A percentile compares a stretch with the other conserved stretches of the same genome.
phyloP scores from a whole-genome alignment of 2,113 vertebrate species.

The Upupa epops region DNA sequence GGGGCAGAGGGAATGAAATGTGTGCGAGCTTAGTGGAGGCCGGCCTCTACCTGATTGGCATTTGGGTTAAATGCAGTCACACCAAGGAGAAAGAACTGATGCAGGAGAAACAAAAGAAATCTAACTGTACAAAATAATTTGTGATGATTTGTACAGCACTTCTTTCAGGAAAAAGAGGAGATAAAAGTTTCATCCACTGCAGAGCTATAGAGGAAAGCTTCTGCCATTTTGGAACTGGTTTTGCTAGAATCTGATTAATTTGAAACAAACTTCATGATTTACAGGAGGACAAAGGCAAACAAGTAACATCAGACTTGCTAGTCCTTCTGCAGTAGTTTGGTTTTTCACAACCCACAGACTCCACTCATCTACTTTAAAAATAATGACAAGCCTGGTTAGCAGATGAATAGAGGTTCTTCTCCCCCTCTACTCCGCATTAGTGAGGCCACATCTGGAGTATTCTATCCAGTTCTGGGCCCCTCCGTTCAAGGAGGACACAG shows the following conservation, averaged over 20 bases:
- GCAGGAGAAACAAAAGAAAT: not conserved
- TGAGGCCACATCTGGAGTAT: too few species aligned
- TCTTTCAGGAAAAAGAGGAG: not conserved
- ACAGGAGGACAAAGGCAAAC: not conserved
- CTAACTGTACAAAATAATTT: not conserved
- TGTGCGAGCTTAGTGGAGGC: not conserved
- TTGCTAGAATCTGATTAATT: not conserved
- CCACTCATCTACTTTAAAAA: not conserved
- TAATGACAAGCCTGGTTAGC: not conserved
- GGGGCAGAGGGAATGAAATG: not conserved
- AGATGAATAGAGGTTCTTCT: too few species aligned
- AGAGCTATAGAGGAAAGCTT: not conserved
- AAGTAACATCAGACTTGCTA: not conserved
- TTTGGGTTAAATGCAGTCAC: not conserved
- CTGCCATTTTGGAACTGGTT: not conserved
- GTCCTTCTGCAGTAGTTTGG: not conserved
- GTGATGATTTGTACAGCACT: accelerated
- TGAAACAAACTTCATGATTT: not conserved
- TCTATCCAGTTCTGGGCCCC: too few species aligned
- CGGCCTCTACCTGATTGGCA: not conserved
- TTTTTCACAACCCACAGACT: not conserved
- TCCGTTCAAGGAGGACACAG: too few species aligned
- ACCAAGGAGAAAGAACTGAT: not conserved
- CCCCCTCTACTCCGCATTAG: too few species aligned
- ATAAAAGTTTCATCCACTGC: not conserved